A percentile compares a stretch with the other conserved stretches of the same genome.
Evolutionary conservation across 2,113 vertebrate species (phyloP).

Genomic region (Globicephala melas): DNA sequence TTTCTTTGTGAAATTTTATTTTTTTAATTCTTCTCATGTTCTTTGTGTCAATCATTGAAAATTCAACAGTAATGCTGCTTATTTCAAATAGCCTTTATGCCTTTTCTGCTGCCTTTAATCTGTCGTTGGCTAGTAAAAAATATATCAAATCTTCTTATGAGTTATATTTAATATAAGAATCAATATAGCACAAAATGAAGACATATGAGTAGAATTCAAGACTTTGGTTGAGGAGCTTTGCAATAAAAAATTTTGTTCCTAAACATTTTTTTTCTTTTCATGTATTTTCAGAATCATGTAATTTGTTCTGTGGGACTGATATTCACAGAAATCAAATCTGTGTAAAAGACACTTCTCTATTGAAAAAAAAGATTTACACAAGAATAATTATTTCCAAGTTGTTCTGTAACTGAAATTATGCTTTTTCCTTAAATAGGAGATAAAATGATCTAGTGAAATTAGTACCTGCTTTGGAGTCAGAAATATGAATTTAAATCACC

Average conservation of each 20-base stretch:
- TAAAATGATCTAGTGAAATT: neutral
- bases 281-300: neutral
- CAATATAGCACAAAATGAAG: conserved; percentile 19
- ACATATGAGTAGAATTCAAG: neutral
- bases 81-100: neutral
- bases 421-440: neutral
- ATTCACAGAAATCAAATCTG: neutral
- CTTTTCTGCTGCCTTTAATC: neutral
- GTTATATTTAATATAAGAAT: neutral
- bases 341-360: neutral
- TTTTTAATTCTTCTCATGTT: neutral
- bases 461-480: neutral
- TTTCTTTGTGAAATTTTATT: neutral
- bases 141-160: neutral
- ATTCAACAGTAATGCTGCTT: neutral
- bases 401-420: neutral
- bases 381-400: neutral
- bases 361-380: neutral
- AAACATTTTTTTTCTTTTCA: neutral
- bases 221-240: neutral
- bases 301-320: neutral
- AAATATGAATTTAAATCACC: neutral
- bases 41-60: neutral
- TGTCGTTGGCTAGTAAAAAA: neutral
- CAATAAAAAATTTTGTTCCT: neutral